Evolutionary conservation across 2,888 invertebrate species (phyloP).

Genomic region (Noctua janthe): DNA sequence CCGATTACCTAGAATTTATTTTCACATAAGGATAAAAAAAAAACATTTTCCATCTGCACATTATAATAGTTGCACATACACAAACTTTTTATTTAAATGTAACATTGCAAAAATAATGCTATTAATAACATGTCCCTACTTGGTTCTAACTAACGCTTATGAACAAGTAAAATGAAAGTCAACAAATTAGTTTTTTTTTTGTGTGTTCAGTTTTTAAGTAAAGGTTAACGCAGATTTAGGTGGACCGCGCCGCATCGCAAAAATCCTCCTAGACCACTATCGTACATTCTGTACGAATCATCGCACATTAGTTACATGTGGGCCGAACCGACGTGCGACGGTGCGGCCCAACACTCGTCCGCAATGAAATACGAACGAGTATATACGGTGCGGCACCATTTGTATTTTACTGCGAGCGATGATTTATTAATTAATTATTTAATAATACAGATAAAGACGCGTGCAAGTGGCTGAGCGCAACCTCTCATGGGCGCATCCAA

Average conservation of each 20-base stretch:
- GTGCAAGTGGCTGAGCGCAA: background rate
- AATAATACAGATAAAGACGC: no score
- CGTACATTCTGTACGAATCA: no score
- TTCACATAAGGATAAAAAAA: background rate
- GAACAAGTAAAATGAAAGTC: background rate
- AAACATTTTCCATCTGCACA: background rate
- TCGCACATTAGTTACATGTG: no score
- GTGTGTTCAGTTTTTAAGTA: background rate
- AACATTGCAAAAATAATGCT: background rate
- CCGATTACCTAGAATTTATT: background rate
- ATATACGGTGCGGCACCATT: no score
- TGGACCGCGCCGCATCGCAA: no score
- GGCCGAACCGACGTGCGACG: no score
- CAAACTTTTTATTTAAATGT: background rate
- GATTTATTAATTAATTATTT: no score
- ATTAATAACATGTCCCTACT: background rate
- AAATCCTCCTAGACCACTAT: no score
- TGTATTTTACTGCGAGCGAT: no score
- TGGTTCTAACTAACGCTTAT: background rate
- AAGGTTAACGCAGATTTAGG: background rate
- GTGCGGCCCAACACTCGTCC: no score
- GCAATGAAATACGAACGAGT: no score
- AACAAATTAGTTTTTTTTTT: no score
- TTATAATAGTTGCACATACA: background rate
- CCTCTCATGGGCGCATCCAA: background rate